Evolutionary conservation across 2,888 invertebrate genomes (phyloP).

Genomic region (Tipula confusa): DNA sequence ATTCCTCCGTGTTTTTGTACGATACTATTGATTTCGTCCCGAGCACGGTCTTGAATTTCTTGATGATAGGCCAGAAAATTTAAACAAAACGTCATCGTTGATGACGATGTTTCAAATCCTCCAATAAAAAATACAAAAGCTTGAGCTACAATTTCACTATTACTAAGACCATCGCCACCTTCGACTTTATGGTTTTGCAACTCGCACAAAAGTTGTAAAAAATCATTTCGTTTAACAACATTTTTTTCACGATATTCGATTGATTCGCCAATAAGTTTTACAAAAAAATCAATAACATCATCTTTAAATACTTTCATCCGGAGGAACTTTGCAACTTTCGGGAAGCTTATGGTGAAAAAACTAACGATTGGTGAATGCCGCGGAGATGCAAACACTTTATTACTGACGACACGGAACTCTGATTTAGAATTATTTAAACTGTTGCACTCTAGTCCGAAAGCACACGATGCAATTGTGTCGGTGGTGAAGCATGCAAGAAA

Average conservation of each 20-base stretch:
- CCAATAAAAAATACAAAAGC: slow-evolving; percentile 50
- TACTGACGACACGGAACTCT: slow-evolving; percentile 43
- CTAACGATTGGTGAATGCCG: slow-evolving; percentile 32
- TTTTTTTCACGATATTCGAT: slow-evolving; percentile 45
- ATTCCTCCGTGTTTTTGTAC: slow-evolving; percentile 46
- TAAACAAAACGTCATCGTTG: slow-evolving; percentile 50
- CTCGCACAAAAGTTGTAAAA: slow-evolving; percentile 54
- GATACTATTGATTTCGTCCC: slow-evolving; percentile 48
- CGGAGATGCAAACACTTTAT: slow-evolving; percentile 38
- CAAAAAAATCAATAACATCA: slow-evolving; percentile 43
- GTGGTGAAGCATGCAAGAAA: slow-evolving; percentile 50
- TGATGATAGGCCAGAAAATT: slow-evolving; percentile 52
- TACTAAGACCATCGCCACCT: slow-evolving; percentile 37
- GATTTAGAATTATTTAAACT: slow-evolving; percentile 47
- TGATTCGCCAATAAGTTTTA: slow-evolving; percentile 45
- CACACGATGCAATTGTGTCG: slow-evolving; percentile 52
- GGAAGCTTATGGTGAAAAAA: slow-evolving; percentile 38
- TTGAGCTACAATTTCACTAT: slow-evolving; percentile 45
- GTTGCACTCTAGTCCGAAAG: slow-evolving; percentile 52
- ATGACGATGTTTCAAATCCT: slow-evolving; percentile 51
- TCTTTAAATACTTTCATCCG: slow-evolving; percentile 39
- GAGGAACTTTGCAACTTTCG: slow-evolving; percentile 38
- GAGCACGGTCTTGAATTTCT: slow-evolving; percentile 48
- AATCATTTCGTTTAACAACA: slow-evolving; percentile 49
- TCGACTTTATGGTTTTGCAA: slow-evolving; percentile 50